These are phyloP conservation scores for Oriolus oriolus DNA, from an alignment of 2,113 vertebrate genomes.

Conservation along the genomic window DNA sequence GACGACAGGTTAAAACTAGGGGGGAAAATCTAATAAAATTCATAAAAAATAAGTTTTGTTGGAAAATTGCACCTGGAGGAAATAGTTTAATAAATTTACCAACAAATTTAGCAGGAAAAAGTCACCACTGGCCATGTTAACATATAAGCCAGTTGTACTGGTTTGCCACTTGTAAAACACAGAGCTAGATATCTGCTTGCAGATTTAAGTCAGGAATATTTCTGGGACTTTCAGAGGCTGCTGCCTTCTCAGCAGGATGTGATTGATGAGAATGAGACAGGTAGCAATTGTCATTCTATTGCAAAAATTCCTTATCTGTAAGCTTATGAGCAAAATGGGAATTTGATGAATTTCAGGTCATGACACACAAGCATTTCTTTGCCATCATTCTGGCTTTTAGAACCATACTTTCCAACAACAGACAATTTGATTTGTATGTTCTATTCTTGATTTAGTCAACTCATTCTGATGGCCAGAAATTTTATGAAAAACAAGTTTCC, in stretches of 20 bases:
- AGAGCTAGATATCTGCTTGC: not conserved
- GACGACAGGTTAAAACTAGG: not conserved
- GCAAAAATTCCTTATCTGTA: not conserved
- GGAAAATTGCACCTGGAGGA: not conserved
- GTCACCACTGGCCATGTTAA: not conserved
- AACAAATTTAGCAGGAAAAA: not conserved
- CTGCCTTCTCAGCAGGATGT: not conserved
- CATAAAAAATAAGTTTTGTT: not conserved
- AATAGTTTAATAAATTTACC: not conserved
- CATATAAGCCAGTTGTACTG: not conserved
- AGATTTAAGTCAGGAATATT: not conserved
- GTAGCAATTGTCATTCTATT: not conserved
- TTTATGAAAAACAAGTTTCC: slow-evolving; percentile 1
- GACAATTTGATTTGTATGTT: not conserved
- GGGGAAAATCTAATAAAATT: not conserved
- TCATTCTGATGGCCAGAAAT: not conserved
- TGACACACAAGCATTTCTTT: not conserved
- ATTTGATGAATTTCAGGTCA: slow-evolving; percentile 8
- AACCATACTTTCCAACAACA: not conserved
- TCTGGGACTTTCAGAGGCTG: not conserved
- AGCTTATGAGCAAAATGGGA: not conserved
- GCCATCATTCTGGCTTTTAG: not conserved
- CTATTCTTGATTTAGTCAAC: not conserved
- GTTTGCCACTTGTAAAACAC: not conserved
- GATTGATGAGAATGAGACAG: not conserved